phyloP scores from a whole-genome alignment of 2,113 vertebrate species.

The Zingel zingel region DNA sequence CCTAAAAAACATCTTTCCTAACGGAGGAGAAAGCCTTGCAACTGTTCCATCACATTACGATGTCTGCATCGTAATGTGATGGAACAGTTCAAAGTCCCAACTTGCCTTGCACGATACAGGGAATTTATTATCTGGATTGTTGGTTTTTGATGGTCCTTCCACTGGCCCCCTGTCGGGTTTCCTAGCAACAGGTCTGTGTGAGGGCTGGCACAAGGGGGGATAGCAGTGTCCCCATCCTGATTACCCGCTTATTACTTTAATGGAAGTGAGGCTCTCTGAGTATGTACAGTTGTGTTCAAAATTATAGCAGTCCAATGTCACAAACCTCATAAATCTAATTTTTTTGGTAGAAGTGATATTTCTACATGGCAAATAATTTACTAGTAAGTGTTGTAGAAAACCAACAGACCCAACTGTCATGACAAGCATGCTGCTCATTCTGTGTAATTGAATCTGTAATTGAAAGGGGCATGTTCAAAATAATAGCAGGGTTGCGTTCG shows the following conservation, averaged over 20 bases:
- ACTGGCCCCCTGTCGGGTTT: constrained; percentile 60
- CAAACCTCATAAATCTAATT: no score
- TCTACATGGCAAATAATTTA: no score
- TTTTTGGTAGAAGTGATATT: no score
- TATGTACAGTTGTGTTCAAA: neutral
- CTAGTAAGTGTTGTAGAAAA: no score
- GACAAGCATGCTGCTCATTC: no score
- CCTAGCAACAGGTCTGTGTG: constrained; percentile 78
- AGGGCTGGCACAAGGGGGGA: constrained; percentile 40
- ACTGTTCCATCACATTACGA: constrained; percentile 19
- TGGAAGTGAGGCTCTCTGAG: constrained; percentile 55
- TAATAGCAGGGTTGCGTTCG: no score
- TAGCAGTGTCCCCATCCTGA: constrained; percentile 56
- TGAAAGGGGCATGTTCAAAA: no score
- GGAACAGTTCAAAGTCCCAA: no score
- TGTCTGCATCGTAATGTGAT: constrained; percentile 1
- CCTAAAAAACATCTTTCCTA: neutral
- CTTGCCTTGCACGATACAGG: constrained; percentile 33
- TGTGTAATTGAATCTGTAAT: no score
- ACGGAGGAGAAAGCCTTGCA: constrained; percentile 13
- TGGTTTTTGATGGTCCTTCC: constrained; percentile 60
- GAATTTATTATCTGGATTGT: constrained; percentile 51
- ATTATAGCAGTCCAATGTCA: no score
- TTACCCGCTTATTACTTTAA: constrained; percentile 73
- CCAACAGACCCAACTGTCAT: no score